phyloP scores from a whole-genome alignment of 2,797 vertebrate species.

The Toxotes lorentzi region DNA sequence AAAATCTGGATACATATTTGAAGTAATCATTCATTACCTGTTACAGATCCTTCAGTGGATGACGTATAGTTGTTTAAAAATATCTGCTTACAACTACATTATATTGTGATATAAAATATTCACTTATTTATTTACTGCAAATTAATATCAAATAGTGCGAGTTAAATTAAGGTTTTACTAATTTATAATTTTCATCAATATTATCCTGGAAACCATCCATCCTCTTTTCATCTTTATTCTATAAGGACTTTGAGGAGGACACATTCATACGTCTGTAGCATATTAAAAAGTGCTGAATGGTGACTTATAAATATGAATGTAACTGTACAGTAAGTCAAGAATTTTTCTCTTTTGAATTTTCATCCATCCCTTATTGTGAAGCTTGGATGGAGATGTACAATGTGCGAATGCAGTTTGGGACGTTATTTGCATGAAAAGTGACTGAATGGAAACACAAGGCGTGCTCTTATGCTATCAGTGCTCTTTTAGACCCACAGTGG shows the following conservation, averaged over 20 bases:
- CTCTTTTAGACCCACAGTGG: conserved; percentile 17
- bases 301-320: conserved; percentile 36
- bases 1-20: neutral
- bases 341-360: conserved; percentile 26
- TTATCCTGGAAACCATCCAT: neutral
- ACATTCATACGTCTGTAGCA: neutral
- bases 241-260: conserved; percentile 1
- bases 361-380: conserved; percentile 30
- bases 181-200: neutral
- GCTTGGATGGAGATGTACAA: conserved; percentile 34
- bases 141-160: neutral
- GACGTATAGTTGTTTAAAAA: neutral
- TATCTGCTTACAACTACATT: neutral
- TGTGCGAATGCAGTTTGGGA: conserved; percentile 3
- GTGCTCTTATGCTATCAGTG: neutral
- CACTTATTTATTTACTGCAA: neutral
- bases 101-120: neutral
- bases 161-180: neutral
- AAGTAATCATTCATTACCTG: neutral
- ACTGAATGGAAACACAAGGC: conserved; percentile 36
- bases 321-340: conserved; percentile 8
- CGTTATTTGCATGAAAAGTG: conserved; percentile 51
- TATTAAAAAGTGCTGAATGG: conserved; percentile 7
- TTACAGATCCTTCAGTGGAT: neutral
- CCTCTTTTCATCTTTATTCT: neutral